phyloP scores from a whole-genome alignment of 2,113 vertebrate species.

The Pica pica region DNA sequence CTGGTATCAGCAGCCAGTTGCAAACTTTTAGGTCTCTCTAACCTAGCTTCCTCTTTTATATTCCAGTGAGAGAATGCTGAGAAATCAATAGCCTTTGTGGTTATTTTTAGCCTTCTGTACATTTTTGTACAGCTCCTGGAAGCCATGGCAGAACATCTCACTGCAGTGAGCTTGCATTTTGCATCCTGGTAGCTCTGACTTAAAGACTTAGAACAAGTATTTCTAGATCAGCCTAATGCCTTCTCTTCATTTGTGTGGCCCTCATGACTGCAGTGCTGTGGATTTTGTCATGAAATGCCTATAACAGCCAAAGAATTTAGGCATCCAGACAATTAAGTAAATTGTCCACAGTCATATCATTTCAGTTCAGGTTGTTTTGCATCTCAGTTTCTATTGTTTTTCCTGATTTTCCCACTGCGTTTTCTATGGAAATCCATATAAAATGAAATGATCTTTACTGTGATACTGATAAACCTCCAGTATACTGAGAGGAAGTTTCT shows the following conservation, averaged over 20 bases:
- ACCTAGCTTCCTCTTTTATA: neutral
- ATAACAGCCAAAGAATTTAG: neutral
- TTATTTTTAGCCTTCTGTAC: neutral
- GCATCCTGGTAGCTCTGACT: neutral
- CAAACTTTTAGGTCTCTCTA: neutral
- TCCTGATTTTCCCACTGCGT: neutral
- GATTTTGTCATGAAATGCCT: neutral
- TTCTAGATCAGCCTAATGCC: neutral
- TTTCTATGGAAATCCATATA: neutral
- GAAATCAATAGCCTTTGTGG: neutral
- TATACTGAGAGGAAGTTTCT: neutral
- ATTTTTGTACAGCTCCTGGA: neutral
- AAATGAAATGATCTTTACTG: neutral
- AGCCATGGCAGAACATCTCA: neutral
- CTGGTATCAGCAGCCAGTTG: neutral
- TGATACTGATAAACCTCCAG: neutral
- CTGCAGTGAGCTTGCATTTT: neutral
- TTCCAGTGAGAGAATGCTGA: neutral
- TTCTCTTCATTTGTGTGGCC: neutral
- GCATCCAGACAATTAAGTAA: neutral
- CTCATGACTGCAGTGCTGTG: accelerated
- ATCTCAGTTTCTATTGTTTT: neutral
- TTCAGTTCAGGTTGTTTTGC: neutral
- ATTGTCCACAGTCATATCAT: accelerated
- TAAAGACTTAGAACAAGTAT: accelerated